Conservation (phyloP, 2,797 vertebrate genomes). For the Falco berigora region DNA sequence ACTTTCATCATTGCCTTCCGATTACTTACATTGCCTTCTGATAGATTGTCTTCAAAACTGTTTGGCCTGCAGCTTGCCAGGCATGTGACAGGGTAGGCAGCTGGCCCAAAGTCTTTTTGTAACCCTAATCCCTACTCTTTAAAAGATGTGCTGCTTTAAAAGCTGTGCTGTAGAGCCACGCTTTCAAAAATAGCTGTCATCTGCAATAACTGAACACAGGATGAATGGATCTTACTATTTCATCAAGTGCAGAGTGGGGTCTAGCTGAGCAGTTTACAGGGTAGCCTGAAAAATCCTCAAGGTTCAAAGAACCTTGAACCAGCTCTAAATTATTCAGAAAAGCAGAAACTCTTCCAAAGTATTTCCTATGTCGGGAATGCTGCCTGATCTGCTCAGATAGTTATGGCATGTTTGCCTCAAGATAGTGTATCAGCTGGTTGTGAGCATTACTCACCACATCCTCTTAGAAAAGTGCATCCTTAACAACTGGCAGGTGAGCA, state of each 20-base stretch:
- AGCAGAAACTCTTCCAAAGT: neutral
- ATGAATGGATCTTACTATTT: neutral
- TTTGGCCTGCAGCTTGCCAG: neutral
- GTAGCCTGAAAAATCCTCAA: neutral
- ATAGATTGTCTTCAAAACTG: neutral
- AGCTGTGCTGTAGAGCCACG: neutral
- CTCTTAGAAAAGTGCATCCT: neutral
- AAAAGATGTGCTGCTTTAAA: neutral
- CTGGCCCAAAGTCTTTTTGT: neutral
- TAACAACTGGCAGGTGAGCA: neutral
- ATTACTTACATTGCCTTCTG: neutral
- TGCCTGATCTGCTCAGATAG: neutral
- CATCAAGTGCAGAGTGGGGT: neutral
- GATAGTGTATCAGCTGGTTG: neutral
- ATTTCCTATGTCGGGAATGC: neutral
- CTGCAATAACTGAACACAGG: neutral
- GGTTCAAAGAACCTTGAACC: neutral
- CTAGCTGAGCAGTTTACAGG: neutral
- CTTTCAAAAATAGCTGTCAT: neutral
- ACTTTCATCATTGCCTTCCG: neutral
- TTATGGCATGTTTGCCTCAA: neutral
- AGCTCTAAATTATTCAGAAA: neutral
- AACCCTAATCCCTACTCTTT: neutral
- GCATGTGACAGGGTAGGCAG: neutral
- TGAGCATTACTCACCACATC: neutral